Evolutionary conservation across 2,888 invertebrate genomes (phyloP).

Genomic region (Pristionchus mayeri): DNA sequence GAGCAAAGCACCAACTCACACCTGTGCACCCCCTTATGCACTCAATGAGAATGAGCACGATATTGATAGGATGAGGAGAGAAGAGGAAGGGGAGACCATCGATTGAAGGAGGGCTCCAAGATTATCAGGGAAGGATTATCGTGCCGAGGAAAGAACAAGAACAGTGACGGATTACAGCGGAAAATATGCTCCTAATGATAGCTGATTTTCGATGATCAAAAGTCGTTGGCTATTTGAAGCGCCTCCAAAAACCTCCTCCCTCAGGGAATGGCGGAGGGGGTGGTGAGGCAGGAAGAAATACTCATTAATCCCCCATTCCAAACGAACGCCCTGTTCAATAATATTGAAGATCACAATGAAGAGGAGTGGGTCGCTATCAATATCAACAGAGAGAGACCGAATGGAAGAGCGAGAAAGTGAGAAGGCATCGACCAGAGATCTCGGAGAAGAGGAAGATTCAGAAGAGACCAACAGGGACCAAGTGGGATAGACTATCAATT

Average conservation of each 20-base stretch:
- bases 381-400: slow-evolving; percentile 13
- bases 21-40: neutral
- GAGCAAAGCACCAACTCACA: too few species aligned
- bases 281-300: too few species aligned
- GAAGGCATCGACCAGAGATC: slow-evolving; percentile 4
- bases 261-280: too few species aligned
- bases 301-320: neutral
- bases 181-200: too few species aligned
- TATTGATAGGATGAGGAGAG: neutral
- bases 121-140: too few species aligned
- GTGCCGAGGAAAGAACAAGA: too few species aligned
- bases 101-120: neutral
- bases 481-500: neutral
- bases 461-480: neutral
- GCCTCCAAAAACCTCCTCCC: too few species aligned
- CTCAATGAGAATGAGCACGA: neutral
- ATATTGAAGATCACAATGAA: neutral
- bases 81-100: neutral
- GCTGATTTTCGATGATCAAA: too few species aligned
- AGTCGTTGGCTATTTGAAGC: too few species aligned
- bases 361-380: neutral
- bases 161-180: too few species aligned
- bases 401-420: too few species aligned
- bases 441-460: neutral
- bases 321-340: neutral